These are phyloP conservation scores for Pelecanoides urinatrix DNA, from an alignment of 2,113 vertebrate species.

Conservation along the genomic window DNA sequence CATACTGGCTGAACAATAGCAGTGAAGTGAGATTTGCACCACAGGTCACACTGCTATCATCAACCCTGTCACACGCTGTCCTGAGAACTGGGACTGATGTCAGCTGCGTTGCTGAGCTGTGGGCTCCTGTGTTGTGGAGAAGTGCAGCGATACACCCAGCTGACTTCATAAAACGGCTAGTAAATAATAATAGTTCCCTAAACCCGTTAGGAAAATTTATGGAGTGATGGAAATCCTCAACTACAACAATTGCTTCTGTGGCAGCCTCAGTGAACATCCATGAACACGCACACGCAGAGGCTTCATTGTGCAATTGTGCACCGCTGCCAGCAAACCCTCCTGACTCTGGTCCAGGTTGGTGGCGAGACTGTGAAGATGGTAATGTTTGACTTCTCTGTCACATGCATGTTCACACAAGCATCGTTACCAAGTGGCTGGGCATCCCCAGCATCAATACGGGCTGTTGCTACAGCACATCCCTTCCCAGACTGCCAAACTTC, in stretches of 20 bases:
- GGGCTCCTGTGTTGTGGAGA: neutral
- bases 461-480: neutral
- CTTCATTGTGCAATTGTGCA: neutral
- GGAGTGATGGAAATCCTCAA: neutral
- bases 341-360: neutral
- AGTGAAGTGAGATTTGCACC: neutral
- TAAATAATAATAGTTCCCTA: neutral
- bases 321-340: neutral
- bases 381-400: neutral
- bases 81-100: fast-evolving
- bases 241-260: neutral
- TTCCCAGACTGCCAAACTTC: neutral
- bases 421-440: neutral
- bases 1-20: neutral
- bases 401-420: neutral
- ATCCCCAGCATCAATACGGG: neutral
- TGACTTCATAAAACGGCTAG: fast-evolving
- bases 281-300: fast-evolving
- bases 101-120: neutral
- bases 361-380: fast-evolving
- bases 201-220: neutral
- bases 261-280: neutral
- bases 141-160: fast-evolving
- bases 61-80: fast-evolving
- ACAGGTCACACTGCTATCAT: neutral